Conservation (phyloP, 2,113 vertebrate species). For the Ondatra zibethicus region DNA sequence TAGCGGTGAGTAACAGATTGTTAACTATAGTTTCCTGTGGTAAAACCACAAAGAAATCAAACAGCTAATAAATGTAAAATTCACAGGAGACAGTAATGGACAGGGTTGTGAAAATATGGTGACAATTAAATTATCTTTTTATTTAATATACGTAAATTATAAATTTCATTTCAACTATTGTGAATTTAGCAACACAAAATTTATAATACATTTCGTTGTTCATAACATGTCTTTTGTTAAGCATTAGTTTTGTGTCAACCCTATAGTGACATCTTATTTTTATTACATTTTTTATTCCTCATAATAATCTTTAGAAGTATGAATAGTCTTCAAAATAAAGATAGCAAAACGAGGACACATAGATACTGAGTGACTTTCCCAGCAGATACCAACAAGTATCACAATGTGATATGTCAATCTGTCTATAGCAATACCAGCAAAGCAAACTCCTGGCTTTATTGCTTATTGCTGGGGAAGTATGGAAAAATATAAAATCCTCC, state of each 20-base stretch:
- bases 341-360: not conserved
- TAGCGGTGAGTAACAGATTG: not conserved
- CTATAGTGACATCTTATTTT: not conserved
- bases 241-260: not conserved
- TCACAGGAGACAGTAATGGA: not conserved
- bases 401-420: not conserved
- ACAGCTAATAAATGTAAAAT: not conserved
- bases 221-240: not conserved
- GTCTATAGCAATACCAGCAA: not conserved
- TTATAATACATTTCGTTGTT: constrained; percentile 11
- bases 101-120: not conserved
- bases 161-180: not conserved
- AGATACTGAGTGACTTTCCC: not conserved
- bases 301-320: not conserved
- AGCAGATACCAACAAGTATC: not conserved
- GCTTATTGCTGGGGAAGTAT: not conserved
- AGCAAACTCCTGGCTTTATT: not conserved
- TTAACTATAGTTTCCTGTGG: not conserved
- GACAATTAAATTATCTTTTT: not conserved
- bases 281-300: not conserved
- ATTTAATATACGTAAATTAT: not conserved
- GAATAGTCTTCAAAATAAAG: not conserved
- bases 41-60: not conserved
- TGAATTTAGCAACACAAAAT: not conserved
- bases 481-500: not conserved